Percentiles rank a stretch among this genome's conserved stretches.
Evolutionary conservation across 2,888 invertebrate species (phyloP).

Genomic region (Campoplex capitator): DNA sequence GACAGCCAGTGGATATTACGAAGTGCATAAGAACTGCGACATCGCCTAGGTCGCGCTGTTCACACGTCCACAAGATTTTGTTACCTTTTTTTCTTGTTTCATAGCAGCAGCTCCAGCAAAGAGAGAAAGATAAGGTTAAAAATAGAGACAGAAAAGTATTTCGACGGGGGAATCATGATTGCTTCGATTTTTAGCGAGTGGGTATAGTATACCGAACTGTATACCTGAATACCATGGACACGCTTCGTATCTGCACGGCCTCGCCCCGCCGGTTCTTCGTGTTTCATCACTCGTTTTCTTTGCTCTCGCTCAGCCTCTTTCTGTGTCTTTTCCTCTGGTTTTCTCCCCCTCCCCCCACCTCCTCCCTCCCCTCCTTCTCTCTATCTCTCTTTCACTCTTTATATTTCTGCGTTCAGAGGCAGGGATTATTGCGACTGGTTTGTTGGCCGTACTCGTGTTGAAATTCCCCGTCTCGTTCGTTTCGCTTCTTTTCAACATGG

Average conservation of each 20-base stretch:
- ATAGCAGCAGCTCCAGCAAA: background rate
- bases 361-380: background rate
- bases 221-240: constrained; percentile 52
- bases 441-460: constrained; percentile 44
- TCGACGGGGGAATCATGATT: constrained; percentile 51
- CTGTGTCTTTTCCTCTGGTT: constrained; percentile 20
- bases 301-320: constrained; percentile 4
- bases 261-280: constrained; percentile 64
- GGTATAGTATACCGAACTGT: constrained; percentile 33
- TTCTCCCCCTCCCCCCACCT: constrained; percentile 27
- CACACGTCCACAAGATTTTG: constrained; percentile 80
- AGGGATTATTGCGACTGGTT: constrained; percentile 62
- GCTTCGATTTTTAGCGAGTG: constrained; percentile 52
- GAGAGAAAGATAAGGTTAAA: background rate
- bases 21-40: constrained; percentile 67
- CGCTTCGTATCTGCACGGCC: constrained; percentile 50
- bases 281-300: constrained; percentile 27
- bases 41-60: constrained; percentile 78
- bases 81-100: constrained; percentile 69
- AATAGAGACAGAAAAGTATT: background rate
- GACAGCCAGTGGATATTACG: constrained; percentile 58
- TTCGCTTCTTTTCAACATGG: constrained; percentile 49
- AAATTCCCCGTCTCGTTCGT: constrained; percentile 51
- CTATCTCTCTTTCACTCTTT: constrained; percentile 13
- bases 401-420: constrained; percentile 57